phyloP scores from a whole-genome alignment of 1,140 invertebrate species.

The Pseudomyrmex gracilis region DNA sequence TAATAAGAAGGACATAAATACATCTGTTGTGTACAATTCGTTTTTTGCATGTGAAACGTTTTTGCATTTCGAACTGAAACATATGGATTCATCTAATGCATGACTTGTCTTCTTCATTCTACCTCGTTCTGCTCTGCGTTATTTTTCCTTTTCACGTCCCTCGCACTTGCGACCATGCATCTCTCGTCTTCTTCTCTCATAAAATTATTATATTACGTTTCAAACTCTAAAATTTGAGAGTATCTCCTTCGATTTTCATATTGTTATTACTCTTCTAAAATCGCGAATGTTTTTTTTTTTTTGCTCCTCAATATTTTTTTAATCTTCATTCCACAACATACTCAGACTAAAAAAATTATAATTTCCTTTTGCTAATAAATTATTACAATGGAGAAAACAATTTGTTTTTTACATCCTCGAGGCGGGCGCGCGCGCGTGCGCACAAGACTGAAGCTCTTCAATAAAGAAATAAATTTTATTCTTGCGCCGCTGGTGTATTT shows the following conservation, averaged over 20 bases:
- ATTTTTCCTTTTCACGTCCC: constrained; percentile 10
- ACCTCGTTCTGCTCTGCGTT: constrained; percentile 21
- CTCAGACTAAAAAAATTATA: no score
- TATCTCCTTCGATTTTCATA: no score
- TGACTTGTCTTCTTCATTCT: constrained; percentile 37
- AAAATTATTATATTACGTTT: not conserved
- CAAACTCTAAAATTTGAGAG: not conserved
- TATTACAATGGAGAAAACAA: no score
- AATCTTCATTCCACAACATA: no score
- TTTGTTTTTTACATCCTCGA: no score
- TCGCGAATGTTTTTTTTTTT: no score
- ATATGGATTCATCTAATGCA: constrained; percentile 37
- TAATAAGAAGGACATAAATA: constrained; percentile 36
- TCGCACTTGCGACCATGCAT: not conserved
- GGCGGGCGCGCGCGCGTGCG: constrained; percentile 21
- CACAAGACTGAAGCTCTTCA: constrained; percentile 37
- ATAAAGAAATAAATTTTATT: constrained; percentile 48
- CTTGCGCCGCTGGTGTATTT: not conserved
- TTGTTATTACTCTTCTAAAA: no score
- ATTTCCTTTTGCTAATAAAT: no score
- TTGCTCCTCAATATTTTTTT: no score
- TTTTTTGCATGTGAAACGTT: constrained; percentile 29
- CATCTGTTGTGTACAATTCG: constrained; percentile 42
- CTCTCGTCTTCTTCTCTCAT: not conserved
- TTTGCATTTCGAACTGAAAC: constrained; percentile 51